Conservation (phyloP, 92 coral and sea anemone species). For the Ricordea florida region DNA sequence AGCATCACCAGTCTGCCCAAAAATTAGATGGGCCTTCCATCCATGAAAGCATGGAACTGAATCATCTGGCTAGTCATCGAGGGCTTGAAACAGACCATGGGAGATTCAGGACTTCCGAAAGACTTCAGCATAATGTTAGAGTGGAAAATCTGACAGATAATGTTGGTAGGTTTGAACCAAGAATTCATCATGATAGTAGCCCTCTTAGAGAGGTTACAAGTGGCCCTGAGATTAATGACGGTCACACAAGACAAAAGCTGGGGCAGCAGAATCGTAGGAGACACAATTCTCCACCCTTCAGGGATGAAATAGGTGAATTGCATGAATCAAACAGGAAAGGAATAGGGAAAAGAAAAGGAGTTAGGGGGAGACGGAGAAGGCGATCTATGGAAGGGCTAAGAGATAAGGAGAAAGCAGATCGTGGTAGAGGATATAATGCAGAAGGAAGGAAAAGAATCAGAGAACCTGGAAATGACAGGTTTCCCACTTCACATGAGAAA, state of each 20-base stretch:
- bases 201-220: constrained; percentile 9
- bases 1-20: too few species aligned
- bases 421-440: constrained; percentile 36
- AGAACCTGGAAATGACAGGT: not conserved
- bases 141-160: not conserved
- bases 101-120: not conserved
- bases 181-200: not conserved
- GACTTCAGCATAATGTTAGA: constrained; percentile 13
- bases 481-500: not conserved
- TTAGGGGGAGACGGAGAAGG: constrained; percentile 36
- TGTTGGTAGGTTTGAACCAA: not conserved
- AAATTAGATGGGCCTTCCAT: too few species aligned
- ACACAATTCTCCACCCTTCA: not conserved
- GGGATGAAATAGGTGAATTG: constrained; percentile 15
- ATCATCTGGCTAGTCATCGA: too few species aligned
- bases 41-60: too few species aligned
- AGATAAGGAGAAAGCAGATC: constrained; percentile 18
- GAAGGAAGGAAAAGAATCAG: constrained; percentile 14
- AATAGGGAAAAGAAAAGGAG: constrained; percentile 33
- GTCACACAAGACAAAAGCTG: not conserved
- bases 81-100: too few species aligned
- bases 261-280: constrained; percentile 18
- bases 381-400: constrained; percentile 7
- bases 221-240: constrained; percentile 15
- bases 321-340: not conserved